Conservation (phyloP, 1,140 invertebrate species). For the Pararge aegeria region DNA sequence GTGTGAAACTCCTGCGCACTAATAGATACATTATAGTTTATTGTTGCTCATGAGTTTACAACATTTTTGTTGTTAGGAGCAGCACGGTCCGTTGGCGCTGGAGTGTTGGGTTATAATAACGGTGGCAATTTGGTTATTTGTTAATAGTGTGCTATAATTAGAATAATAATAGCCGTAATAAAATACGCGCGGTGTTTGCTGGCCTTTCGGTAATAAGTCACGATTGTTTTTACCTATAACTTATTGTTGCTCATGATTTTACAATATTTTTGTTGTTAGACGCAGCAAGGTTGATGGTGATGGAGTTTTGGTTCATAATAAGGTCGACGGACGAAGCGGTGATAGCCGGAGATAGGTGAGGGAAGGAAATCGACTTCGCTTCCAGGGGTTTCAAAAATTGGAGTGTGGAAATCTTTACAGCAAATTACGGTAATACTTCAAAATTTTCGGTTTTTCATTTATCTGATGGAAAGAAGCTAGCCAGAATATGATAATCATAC, state of each 20-base stretch:
- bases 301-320: background rate
- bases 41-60: slow-evolving; percentile 29
- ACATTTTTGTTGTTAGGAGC: background rate
- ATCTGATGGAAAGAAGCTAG: too few relatives aligned
- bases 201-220: too few relatives aligned
- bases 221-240: too few relatives aligned
- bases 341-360: too few relatives aligned
- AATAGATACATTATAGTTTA: slow-evolving; percentile 61
- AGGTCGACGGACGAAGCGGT: too few relatives aligned
- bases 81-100: slow-evolving; percentile 2
- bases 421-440: too few relatives aligned
- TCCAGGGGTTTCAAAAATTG: too few relatives aligned
- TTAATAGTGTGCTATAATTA: background rate
- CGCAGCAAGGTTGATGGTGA: background rate
- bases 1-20: slow-evolving; percentile 70
- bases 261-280: background rate
- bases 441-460: too few relatives aligned
- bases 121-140: background rate
- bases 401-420: too few relatives aligned
- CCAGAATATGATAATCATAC: too few relatives aligned
- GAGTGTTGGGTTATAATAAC: background rate
- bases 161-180: background rate
- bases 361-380: too few relatives aligned
- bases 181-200: too few relatives aligned
- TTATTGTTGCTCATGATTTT: slow-evolving; percentile 31